phyloP scores from a whole-genome alignment of 2,113 vertebrate genomes.

The Sporophila hypoxantha region DNA sequence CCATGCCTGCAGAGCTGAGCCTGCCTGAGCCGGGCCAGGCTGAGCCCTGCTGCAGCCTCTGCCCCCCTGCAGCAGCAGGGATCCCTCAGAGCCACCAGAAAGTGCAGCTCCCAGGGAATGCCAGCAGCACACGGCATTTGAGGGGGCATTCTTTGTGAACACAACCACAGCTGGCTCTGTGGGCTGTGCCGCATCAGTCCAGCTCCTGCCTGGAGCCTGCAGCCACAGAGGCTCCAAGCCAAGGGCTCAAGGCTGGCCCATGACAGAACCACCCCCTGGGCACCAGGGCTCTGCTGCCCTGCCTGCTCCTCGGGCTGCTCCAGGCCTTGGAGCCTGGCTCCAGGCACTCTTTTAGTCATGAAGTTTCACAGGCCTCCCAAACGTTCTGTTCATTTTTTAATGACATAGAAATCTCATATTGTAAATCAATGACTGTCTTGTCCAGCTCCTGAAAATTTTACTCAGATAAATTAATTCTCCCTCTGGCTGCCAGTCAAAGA shows the following conservation, averaged over 20 bases:
- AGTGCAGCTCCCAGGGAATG: neutral
- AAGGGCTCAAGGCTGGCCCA: neutral
- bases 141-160: neutral
- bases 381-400: neutral
- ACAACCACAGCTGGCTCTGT: neutral
- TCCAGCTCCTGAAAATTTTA: neutral
- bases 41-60: neutral
- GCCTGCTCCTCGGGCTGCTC: neutral
- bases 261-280: neutral
- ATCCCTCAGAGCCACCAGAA: neutral
- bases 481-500: neutral
- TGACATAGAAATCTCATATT: neutral
- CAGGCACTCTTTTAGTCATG: neutral
- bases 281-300: neutral
- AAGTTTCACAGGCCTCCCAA: neutral
- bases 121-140: neutral
- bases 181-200: neutral
- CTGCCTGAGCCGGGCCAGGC: neutral
- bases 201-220: neutral
- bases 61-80: neutral
- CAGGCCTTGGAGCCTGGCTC: neutral
- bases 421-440: conserved; percentile 5
- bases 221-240: neutral
- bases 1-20: too few relatives aligned
- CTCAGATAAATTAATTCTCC: neutral